phyloP scores from a whole-genome alignment of 2,113 vertebrate genomes.

The Ptilonorhynchus violaceus region DNA sequence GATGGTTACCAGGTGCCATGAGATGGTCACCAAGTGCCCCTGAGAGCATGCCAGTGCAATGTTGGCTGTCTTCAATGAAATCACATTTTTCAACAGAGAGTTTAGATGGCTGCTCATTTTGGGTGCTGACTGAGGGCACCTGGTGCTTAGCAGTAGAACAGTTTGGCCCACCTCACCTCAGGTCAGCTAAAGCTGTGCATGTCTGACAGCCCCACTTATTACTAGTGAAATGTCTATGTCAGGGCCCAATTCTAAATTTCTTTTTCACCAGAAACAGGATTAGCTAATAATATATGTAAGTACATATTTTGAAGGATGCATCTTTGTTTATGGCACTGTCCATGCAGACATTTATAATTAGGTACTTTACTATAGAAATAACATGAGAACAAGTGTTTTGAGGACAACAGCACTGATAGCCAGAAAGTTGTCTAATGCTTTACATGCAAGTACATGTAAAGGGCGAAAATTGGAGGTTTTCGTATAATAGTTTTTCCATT shows the following conservation, averaged over 20 bases:
- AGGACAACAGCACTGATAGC: background rate
- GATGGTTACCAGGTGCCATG: background rate
- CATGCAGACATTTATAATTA: background rate
- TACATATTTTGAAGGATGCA: background rate
- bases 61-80: background rate
- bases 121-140: background rate
- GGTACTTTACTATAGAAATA: background rate
- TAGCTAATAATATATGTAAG: background rate
- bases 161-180: background rate
- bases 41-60: fast-evolving
- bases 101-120: background rate
- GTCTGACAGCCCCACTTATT: background rate
- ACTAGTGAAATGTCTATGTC: background rate
- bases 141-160: background rate
- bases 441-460: background rate
- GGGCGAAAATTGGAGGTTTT: background rate
- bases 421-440: background rate
- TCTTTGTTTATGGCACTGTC: background rate
- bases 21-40: background rate
- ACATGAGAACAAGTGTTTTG: background rate
- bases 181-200: background rate
- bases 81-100: background rate
- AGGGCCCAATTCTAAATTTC: background rate
- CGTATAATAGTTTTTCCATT: background rate
- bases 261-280: background rate